These are phyloP conservation scores for Physocephala rufipes DNA, from an alignment of 2,888 invertebrate genomes.

Conservation along the genomic window DNA sequence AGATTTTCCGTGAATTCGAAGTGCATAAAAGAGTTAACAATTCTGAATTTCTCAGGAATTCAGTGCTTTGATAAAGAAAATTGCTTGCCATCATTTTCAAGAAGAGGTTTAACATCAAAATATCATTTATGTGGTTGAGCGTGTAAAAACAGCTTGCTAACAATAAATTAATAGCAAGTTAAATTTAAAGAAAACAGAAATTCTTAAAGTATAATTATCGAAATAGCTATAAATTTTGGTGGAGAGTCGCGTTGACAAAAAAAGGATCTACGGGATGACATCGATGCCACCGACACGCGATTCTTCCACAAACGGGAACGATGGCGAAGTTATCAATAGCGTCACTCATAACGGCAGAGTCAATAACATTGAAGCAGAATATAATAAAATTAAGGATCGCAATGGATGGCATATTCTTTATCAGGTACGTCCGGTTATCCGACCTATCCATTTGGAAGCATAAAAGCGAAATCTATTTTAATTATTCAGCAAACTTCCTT, in stretches of 20 bases:
- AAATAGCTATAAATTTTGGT: neutral
- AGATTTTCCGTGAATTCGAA: slow-evolving; percentile 3
- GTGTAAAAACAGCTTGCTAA: neutral
- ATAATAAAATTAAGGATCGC: slow-evolving; percentile 74
- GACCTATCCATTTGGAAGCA: no score
- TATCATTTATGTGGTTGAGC: slow-evolving; percentile 1
- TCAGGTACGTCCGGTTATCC: slow-evolving; percentile 71
- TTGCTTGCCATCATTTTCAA: slow-evolving; percentile 19
- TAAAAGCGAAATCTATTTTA: no score
- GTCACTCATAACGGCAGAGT: slow-evolving; percentile 19
- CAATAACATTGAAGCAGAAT: slow-evolving; percentile 74
- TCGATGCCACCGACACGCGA: slow-evolving; percentile 23
- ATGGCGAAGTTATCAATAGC: neutral
- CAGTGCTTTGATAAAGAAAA: slow-evolving; percentile 1
- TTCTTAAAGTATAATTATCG: neutral
- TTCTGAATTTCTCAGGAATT: neutral
- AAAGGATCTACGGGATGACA: slow-evolving; percentile 17
- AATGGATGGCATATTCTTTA: slow-evolving; percentile 77
- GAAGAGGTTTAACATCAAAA: neutral
- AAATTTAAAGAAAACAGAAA: slow-evolving; percentile 16
- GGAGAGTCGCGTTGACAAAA: slow-evolving; percentile 9
- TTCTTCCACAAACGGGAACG: slow-evolving; percentile 11
- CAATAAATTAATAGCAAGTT: neutral
- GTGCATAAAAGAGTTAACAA: slow-evolving; percentile 8
- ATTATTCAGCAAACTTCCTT: no score